Percentiles rank a stretch among this genome's conserved stretches.
Conservation (phyloP, 2,113 vertebrate species). For the Oreotragus oreotragus region DNA sequence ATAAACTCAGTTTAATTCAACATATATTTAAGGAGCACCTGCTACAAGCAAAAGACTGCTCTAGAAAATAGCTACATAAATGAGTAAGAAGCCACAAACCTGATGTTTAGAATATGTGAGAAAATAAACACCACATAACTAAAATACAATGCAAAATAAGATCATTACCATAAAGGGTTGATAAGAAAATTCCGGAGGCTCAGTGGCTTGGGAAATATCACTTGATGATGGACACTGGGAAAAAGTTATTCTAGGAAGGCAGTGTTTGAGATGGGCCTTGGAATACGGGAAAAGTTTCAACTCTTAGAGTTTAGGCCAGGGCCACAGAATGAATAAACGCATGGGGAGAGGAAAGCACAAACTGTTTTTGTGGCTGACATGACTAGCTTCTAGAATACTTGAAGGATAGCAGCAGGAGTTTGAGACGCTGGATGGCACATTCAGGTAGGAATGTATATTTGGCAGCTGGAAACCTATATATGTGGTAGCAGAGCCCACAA, state of each 20-base stretch:
- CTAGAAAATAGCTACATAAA: conserved; percentile 8
- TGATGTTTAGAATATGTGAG: background rate
- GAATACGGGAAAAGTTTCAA: background rate
- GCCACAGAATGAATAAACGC: background rate
- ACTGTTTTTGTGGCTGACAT: background rate
- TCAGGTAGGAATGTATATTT: background rate
- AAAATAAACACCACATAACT: background rate
- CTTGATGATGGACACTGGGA: background rate
- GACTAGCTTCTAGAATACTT: background rate
- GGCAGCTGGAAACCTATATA: background rate
- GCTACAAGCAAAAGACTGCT: background rate
- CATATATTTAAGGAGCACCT: background rate
- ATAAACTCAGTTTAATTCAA: background rate
- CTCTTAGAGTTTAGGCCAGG: background rate
- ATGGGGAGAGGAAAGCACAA: background rate
- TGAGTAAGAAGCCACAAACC: background rate
- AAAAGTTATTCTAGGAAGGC: background rate
- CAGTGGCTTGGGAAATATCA: background rate
- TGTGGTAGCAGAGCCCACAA: background rate
- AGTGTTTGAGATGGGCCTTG: background rate
- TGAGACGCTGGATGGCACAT: background rate
- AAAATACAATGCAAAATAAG: conserved; percentile 14
- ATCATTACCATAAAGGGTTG: background rate
- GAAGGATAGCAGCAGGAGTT: background rate
- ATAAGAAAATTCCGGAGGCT: background rate